A percentile compares a stretch with the other conserved stretches of the same genome.
Conservation (phyloP, 2,797 vertebrate genomes). For the Myripristis murdjan region DNA sequence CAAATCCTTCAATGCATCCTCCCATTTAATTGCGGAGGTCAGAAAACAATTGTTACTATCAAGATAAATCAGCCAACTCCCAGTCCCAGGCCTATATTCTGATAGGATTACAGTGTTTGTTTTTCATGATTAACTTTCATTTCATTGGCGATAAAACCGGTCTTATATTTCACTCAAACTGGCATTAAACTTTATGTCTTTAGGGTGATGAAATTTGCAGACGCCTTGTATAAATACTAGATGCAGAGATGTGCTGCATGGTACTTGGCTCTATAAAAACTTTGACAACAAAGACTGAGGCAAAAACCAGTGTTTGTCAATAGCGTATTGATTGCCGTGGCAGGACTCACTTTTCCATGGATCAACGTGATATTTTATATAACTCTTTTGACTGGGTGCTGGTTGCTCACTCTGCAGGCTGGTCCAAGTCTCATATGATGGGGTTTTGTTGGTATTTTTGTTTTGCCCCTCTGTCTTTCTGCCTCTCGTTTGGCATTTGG, state of each 20-base stretch:
- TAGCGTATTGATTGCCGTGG: conserved; percentile 62
- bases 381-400: conserved; percentile 58
- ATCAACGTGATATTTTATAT: conserved; percentile 71
- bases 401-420: conserved; percentile 22
- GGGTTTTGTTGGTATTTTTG: conserved; percentile 7
- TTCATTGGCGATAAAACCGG: no score
- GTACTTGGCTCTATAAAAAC: conserved; percentile 7
- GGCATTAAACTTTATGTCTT: no score
- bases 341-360: conserved; percentile 65
- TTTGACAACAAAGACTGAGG: conserved; percentile 35
- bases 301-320: conserved; percentile 57
- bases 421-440: conserved; percentile 13
- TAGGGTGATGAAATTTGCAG: no score
- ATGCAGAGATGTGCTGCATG: conserved; percentile 8
- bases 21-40: no score
- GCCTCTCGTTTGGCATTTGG: not conserved
- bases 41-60: no score
- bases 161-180: no score
- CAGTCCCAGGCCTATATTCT: no score
- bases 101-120: no score
- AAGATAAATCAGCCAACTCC: no score
- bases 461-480: not conserved
- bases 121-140: no score
- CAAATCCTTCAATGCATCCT: no score
- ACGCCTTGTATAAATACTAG: not conserved